Conservation (phyloP, 2,113 vertebrate genomes). For the Carassius auratus region DNA sequence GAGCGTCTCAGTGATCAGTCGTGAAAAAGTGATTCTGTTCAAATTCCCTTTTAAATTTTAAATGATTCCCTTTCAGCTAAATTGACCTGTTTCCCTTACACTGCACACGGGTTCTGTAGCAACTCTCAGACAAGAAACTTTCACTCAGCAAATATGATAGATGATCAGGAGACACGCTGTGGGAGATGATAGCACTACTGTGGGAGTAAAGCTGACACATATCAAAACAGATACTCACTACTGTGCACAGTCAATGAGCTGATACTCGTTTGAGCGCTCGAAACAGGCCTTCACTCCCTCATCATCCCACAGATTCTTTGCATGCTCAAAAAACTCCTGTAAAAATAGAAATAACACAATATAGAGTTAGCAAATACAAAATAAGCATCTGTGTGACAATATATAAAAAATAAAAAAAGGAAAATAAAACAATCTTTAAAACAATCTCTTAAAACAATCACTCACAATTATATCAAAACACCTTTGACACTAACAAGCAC, state of each 20-base stretch:
- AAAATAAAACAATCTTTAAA: not conserved
- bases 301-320: slow-evolving; percentile 75
- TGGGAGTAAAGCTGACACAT: not conserved
- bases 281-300: slow-evolving; percentile 73
- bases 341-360: slow-evolving; percentile 1
- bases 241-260: slow-evolving; percentile 78
- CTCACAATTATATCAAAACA: too few relatives aligned
- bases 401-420: too few relatives aligned
- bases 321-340: slow-evolving; percentile 77
- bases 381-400: not conserved
- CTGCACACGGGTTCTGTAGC: not conserved
- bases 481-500: too few relatives aligned
- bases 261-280: slow-evolving; percentile 77
- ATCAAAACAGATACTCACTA: slow-evolving; percentile 67
- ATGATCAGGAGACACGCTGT: not conserved
- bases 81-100: too few relatives aligned
- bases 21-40: too few relatives aligned
- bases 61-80: too few relatives aligned
- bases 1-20: too few relatives aligned
- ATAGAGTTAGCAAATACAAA: not conserved
- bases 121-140: not conserved
- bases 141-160: not conserved
- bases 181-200: not conserved
- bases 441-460: too few relatives aligned
- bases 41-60: too few relatives aligned